These are phyloP conservation scores for Anoplolepis gracilipes DNA, from an alignment of 1,140 invertebrate genomes.

Conservation along the genomic window DNA sequence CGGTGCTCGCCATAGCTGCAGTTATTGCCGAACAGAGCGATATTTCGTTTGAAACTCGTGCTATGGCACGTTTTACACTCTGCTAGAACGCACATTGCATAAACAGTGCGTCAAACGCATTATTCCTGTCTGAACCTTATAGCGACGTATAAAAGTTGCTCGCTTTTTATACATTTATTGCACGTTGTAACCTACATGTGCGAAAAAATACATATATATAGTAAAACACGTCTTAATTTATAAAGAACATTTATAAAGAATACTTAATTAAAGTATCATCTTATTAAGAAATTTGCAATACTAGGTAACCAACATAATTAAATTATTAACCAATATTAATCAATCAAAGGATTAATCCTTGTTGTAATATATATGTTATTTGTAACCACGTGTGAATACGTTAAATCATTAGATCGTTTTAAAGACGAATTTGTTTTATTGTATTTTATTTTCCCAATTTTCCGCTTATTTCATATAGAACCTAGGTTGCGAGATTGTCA, in stretches of 20 bases:
- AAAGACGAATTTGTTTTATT: neutral
- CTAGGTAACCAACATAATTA: neutral
- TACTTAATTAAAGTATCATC: neutral
- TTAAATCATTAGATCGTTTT: neutral
- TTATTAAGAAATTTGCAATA: neutral
- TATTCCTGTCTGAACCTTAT: conserved; percentile 25
- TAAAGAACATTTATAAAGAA: neutral
- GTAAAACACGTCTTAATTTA: neutral
- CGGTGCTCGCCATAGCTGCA: neutral
- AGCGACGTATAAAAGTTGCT: neutral
- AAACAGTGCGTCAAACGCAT: conserved; percentile 8
- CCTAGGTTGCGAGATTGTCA: conserved; percentile 22
- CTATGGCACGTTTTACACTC: neutral
- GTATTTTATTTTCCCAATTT: conserved; percentile 6
- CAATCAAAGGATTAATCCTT: neutral
- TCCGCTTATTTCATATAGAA: conserved; percentile 1
- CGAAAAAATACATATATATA: neutral
- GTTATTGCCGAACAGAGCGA: conserved; percentile 47
- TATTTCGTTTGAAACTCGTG: conserved; percentile 20
- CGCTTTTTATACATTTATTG: neutral
- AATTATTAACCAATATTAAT: neutral
- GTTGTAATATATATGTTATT: neutral
- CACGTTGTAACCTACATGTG: neutral
- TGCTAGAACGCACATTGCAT: neutral
- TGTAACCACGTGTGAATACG: neutral